Base-by-base conservation (phyloP, 2,113 vertebrate genomes). In the Anarhynchus alexandrinus region DNA sequence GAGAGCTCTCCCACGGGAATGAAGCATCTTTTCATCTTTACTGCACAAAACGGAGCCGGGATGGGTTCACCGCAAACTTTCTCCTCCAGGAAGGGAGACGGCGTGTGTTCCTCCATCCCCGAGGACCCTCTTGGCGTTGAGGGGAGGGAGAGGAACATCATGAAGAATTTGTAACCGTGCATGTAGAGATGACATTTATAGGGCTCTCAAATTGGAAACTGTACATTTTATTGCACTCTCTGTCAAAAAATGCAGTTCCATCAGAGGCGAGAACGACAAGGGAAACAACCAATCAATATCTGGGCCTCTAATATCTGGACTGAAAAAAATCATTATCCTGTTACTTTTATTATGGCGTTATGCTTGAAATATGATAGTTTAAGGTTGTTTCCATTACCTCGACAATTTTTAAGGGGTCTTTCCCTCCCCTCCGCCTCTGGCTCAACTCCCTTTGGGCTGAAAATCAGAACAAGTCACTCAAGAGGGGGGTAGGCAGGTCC, bases 241-340 rank as follows among this genome's bases (percentile, higher is more conserved):
- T 94, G 98, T 98, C 98, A 98, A 97, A 97, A 98, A 96, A 96
- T 93, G 92, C 96, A 92, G 97, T 97, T 98, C 97, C 98, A 96
- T 97, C 95, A 96, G 97, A 97, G 97, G 96, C 96, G 94, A 96
- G 96, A 94, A 97, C 86, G 97, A 97, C 95, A 96, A 95, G 85
- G 98, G 96, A 96, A 98, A 91, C 61, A 91, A 87, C 65, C 97
- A 97, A 98, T 98, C 98, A 96, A 98, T 98, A 98, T 81, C 96
- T 94, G 84, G 64, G 96, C 90, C 96, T 98, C 97, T 95, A 96
- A 95, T 97, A 97, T 97, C 97, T 97, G 97, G 94, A 82, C 92
- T 94, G 96, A 96, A 98, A 97, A 98, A 98, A 98, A 98, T 98
- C 98, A 98, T 98, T 98, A 98, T 96, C 97, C 96, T 96, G 90